phyloP scores from a whole-genome alignment of 1,140 invertebrate genomes.

The Lasioglossum baleicum region DNA sequence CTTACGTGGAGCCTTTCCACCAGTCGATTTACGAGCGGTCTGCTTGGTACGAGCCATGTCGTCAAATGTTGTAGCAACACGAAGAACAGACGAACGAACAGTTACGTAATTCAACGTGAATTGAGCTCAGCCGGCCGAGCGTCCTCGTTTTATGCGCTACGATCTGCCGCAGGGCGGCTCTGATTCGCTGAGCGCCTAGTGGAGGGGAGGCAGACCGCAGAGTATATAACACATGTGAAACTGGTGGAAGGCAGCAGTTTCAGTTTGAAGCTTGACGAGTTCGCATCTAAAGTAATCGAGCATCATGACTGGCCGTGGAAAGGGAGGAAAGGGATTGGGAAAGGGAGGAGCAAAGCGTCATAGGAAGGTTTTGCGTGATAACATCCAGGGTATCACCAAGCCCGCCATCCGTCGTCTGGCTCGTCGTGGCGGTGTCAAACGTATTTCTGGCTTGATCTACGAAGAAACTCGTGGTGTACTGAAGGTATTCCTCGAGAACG shows the following conservation, averaged over 20 bases:
- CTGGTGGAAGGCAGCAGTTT: neutral
- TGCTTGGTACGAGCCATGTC: constrained; percentile 70
- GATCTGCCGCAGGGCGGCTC: no score
- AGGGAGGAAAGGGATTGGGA: constrained; percentile 63
- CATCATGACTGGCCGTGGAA: constrained; percentile 57
- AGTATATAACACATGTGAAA: no score
- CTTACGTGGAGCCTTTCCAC: constrained; percentile 43
- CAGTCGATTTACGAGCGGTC: constrained; percentile 39
- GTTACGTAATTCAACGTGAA: no score
- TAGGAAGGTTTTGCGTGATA: constrained; percentile 61
- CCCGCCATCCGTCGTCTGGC: constrained; percentile 58
- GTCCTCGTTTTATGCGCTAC: no score
- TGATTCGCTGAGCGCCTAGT: no score
- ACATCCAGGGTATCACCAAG: constrained; percentile 62
- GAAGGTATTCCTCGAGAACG: constrained; percentile 58
- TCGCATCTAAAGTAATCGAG: neutral
- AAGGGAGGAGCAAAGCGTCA: constrained; percentile 61
- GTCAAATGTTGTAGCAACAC: no score
- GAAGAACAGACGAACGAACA: no score
- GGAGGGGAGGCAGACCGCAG: no score
- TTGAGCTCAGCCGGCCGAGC: no score
- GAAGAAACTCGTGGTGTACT: constrained; percentile 58
- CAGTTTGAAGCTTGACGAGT: constrained; percentile 10
- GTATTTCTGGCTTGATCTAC: constrained; percentile 61
- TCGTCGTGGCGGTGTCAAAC: constrained; percentile 56